These are phyloP conservation scores for Oryctolagus cuniculus DNA, from an alignment of 2,113 vertebrate genomes.

Conservation along the genomic window mOryCun1.1 NC_091436.1:30648501-30649000, in stretches of 20 bases:
- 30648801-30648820: neutral
- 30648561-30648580: neutral
- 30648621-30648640: neutral
- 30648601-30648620: neutral
- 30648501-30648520: neutral
- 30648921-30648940: neutral
- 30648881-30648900: neutral
- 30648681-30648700: neutral
- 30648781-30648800: neutral
- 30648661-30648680: neutral
- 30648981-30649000: neutral
- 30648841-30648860: neutral
- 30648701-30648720: conserved; percentile 20
- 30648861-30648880: neutral
- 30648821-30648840: neutral
- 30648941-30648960: neutral
- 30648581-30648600: neutral
- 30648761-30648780: neutral
- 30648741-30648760: neutral
- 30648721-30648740: neutral
- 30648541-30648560: neutral
- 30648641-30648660: neutral
- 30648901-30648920: neutral
- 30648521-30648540: neutral
- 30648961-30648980: neutral